These are phyloP conservation scores for Latheticus oryzae DNA, from an alignment of 2,888 invertebrate genomes.

Conservation along the genomic window DNA sequence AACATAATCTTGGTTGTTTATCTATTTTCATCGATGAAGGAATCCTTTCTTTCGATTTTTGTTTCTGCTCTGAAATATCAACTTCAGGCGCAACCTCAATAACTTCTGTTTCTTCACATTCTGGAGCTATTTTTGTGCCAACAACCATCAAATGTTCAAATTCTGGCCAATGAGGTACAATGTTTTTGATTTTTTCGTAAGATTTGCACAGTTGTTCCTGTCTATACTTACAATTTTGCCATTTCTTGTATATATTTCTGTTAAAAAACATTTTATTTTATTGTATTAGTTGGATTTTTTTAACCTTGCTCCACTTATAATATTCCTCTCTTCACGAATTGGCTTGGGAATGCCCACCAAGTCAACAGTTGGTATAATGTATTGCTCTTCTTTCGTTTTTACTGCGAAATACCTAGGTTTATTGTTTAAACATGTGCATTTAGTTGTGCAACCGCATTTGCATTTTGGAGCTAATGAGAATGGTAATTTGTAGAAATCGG, in stretches of 20 bases:
- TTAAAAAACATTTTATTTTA: slow-evolving; percentile 28
- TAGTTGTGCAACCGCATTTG: slow-evolving; percentile 45
- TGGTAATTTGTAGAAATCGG: slow-evolving; percentile 59
- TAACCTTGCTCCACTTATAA: slow-evolving; percentile 53
- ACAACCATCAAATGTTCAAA: slow-evolving; percentile 53
- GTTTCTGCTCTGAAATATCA: too few species aligned
- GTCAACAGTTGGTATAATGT: slow-evolving; percentile 56
- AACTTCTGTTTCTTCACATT: neutral
- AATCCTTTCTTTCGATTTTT: too few species aligned
- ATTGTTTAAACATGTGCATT: slow-evolving; percentile 5
- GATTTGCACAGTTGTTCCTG: slow-evolving; percentile 47
- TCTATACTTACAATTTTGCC: slow-evolving; percentile 56
- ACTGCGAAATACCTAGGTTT: slow-evolving; percentile 53
- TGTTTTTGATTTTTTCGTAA: slow-evolving; percentile 47
- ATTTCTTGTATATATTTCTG: slow-evolving; percentile 46
- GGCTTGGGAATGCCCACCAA: slow-evolving; percentile 53
- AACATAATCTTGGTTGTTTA: too few species aligned
- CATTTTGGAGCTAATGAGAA: slow-evolving; percentile 2
- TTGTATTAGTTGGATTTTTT: too few species aligned
- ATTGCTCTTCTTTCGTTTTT: slow-evolving; percentile 52
- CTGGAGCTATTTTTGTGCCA: slow-evolving; percentile 46
- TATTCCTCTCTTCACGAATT: slow-evolving; percentile 56
- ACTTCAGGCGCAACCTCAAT: neutral
- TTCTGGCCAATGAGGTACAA: slow-evolving; percentile 57
- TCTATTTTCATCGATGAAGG: too few species aligned